Base-by-base conservation (phyloP, 1,140 invertebrate species). In the Ptiloglossa arizonensis region DNA sequence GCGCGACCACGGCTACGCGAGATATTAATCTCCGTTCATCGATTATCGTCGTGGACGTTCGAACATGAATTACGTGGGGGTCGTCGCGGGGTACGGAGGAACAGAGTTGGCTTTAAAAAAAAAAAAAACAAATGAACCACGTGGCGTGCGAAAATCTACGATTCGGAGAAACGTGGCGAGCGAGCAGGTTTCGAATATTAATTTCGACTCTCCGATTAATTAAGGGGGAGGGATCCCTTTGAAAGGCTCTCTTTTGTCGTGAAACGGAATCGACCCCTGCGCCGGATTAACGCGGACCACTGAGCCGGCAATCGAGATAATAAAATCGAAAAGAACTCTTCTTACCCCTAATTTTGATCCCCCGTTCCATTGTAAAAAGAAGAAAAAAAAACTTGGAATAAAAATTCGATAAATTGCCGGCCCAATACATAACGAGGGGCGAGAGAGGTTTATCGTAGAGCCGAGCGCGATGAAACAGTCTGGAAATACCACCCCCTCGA, bases 181-280 rank as follows among this genome's bases (percentile, higher is more conserved):
- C n/a, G n/a, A n/a, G n/a, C n/a, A n/a, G n/a, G n/a, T n/a, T n/a
- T 9, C 8, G 48, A 24, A 41, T 9, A 82, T 69, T 83, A 82
- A 83, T 83, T 79, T 73, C 22, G n/a, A 63, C 67, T 69, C 52
- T 52, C 32, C 46, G 64, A 83, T 83, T 73, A 82, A 82, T 41
- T 27, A 17, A 5, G 32, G 35, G 29, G 24, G 8, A 9, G 60
- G 22, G 38, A 11, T 38, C 24, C 13, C 44, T 82, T 60, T 62
- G 29, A 69, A 50, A 32, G 57, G 9, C 48, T 32, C 38, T 63
- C 70, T 52, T 64, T 83, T 79, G 52, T 82, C 64, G 32, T 69
- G 56, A 52, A 72, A 59, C 56, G 63, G 19, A 68, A 69, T 50
- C 67, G 11, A 35, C 52, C 56, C 48, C 44, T 59, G 8, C 24